Evolutionary conservation across 2,888 invertebrate genomes (phyloP), one percentile per base, ranked within the genome.

Genomic region (Ryuthela nishihirai): DNA sequence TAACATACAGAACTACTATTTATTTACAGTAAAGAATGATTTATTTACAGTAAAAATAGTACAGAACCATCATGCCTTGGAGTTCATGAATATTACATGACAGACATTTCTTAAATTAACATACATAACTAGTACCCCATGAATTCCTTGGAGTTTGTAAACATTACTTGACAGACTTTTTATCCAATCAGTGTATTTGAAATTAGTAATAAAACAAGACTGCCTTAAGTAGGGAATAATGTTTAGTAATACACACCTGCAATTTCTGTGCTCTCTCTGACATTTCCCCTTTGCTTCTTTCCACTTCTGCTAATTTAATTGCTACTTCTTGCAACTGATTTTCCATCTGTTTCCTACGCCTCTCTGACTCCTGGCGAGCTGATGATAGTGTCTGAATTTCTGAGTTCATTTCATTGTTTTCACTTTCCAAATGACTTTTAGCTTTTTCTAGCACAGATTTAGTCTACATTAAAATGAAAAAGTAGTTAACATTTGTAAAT

Each of bases 301-400:
- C 71, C 6, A 70, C 70, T 23, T 68, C 95, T 1, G 85, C 84
- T 45, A 94, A 79, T 50, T 74, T 73, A 18, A 75, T 69, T 32
- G 71, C 71, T 44, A 75, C 44, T 56, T 80, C 79, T 53, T 74
- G 72, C n/a, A 72, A 58, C 73, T 91, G 90, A 48, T 84, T 84
- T 74, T 99, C 98, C 1, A 90, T 87, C 72, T 95, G 94, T 76
- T 99, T 99, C 55, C 98, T 82, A 29, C 92, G 82, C 47, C 97
- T 83, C 76, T 99, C 99, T 64, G 88, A 87, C 71, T 99, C 99
- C 55, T 88, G 87, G 59, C 90, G 82, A 58, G 87, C 87, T n/a
- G 90, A 87, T 48, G 85, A 85, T 1, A 95, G 84, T 18, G 85
- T 84, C 71, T 94, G 85, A 70, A 99, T 77, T 74, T 99, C 99